Evolutionary conservation across 2,113 vertebrate genomes (phyloP).

Genomic region (Epinephelus fuscoguttatus): DNA sequence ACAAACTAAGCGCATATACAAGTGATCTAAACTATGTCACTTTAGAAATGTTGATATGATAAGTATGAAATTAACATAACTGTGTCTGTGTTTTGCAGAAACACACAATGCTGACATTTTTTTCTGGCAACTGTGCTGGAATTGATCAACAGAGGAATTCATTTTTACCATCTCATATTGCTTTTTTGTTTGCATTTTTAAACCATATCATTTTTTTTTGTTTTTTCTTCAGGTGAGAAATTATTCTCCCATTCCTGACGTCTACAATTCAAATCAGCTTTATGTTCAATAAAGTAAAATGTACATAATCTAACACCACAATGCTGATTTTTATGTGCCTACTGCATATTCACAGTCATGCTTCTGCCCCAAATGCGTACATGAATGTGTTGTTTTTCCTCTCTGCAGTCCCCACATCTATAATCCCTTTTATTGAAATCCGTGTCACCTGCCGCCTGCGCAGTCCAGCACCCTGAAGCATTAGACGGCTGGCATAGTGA

Average conservation of each 20-base stretch:
- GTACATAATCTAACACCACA: neutral
- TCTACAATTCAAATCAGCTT: neutral
- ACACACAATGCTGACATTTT: too few species aligned
- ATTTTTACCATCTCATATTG: neutral
- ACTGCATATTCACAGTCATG: conserved; percentile 23
- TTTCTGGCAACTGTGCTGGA: too few species aligned
- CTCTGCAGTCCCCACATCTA: conserved; percentile 81
- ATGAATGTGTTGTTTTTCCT: conserved; percentile 69
- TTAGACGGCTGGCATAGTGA: conserved; percentile 79
- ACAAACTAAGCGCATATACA: too few species aligned
- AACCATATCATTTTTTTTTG: neutral
- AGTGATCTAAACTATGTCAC: too few species aligned
- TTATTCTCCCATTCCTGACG: neutral
- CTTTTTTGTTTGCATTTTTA: conserved; percentile 11
- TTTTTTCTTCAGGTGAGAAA: neutral
- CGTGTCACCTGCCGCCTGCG: conserved; percentile 85
- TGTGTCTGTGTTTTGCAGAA: too few species aligned
- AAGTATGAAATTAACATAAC: too few species aligned
- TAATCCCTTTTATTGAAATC: conserved; percentile 89
- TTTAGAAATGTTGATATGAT: too few species aligned
- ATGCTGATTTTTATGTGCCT: neutral
- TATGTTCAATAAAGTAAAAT: neutral
- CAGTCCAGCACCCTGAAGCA: conserved; percentile 83
- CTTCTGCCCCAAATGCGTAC: conserved; percentile 48
- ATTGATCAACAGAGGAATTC: conserved; percentile 2